These are phyloP conservation scores for Sorex araneus DNA, from an alignment of 2,113 vertebrate genomes.

Conservation along the genomic window DNA sequence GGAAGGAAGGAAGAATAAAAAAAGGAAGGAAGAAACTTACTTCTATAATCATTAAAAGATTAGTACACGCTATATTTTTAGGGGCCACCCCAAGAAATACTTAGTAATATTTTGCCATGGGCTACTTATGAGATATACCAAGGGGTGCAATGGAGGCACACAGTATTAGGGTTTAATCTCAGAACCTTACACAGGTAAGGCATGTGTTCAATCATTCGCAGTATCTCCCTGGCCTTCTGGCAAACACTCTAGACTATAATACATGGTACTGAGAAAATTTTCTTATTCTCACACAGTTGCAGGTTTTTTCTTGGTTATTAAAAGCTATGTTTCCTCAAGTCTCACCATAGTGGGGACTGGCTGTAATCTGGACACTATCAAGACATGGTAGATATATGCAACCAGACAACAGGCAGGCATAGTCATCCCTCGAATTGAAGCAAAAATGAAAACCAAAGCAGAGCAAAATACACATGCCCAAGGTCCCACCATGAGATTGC, in stretches of 20 bases:
- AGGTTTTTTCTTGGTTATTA: neutral
- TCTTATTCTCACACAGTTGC: neutral
- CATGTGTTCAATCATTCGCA: too few species aligned
- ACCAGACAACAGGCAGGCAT: neutral
- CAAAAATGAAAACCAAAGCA: conserved; percentile 39
- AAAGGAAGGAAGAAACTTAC: too few species aligned
- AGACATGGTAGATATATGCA: neutral
- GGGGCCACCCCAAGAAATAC: too few species aligned
- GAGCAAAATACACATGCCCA: conserved; percentile 47
- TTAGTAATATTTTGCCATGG: too few species aligned
- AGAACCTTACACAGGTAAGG: too few species aligned
- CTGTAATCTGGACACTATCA: neutral
- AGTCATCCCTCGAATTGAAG: conserved; percentile 29
- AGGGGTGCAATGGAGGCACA: too few species aligned
- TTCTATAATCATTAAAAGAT: neutral
- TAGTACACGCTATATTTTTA: neutral
- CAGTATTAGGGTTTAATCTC: too few species aligned
- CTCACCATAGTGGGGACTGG: neutral
- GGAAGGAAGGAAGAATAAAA: too few species aligned
- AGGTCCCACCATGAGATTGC: neutral
- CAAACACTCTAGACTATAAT: neutral
- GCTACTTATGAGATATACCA: too few species aligned
- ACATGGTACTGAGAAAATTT: neutral
- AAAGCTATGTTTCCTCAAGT: neutral
- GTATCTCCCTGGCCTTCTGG: too few species aligned